Percentiles rank a stretch among this genome's conserved stretches.
Conservation (phyloP, 92 coral and sea anemone genomes). For the Ricordea florida region DNA sequence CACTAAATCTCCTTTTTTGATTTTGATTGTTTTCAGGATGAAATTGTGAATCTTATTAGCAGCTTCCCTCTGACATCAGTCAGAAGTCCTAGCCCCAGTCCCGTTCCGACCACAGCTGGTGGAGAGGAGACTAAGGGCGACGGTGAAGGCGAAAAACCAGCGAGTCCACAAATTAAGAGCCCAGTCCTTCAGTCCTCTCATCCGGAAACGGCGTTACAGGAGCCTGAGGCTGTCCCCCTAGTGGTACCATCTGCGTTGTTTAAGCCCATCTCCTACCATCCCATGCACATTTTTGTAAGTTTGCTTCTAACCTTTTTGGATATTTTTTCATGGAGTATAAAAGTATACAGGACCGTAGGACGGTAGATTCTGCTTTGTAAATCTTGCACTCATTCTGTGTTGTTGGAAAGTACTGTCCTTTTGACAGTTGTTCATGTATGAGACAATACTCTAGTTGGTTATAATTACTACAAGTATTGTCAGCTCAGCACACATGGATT, state of each 20-base stretch:
- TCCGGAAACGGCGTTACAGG: conserved; percentile 49
- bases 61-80: conserved; percentile 55
- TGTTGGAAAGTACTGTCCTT: too few species aligned
- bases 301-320: too few species aligned
- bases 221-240: conserved; percentile 88
- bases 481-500: too few species aligned
- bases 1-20: too few species aligned
- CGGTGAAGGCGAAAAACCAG: conserved; percentile 36
- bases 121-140: conserved; percentile 58
- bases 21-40: conserved; percentile 63
- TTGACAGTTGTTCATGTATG: too few species aligned
- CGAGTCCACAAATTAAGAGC: conserved; percentile 39
- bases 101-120: conserved; percentile 45
- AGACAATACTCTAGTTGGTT: too few species aligned
- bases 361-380: too few species aligned
- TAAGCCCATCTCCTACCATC: conserved; percentile 81
- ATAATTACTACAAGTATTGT: too few species aligned
- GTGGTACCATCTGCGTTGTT: conserved; percentile 93
- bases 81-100: conserved; percentile 51
- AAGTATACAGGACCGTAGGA: too few species aligned
- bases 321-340: too few species aligned
- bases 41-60: conserved; percentile 72
- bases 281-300: conserved; percentile 95
- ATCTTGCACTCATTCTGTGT: too few species aligned
- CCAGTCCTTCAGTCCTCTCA: conserved; percentile 55